Evolutionary conservation across 2,113 vertebrate genomes (phyloP).

Genomic region (Gallinago undulata): DNA sequence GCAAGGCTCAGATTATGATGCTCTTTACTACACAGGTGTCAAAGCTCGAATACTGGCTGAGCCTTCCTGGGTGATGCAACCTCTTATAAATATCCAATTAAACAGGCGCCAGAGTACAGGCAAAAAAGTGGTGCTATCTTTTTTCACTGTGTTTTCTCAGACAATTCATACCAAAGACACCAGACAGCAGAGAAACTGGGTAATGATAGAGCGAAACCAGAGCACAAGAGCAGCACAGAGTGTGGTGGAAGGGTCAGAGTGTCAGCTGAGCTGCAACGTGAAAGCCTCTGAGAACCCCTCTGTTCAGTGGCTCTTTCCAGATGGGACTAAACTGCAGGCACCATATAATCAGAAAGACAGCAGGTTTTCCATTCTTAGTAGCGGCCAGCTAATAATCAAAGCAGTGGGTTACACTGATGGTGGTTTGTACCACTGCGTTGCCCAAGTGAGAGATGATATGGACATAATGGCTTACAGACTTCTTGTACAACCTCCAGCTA

Average conservation of each 20-base stretch:
- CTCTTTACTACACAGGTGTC: slow-evolving; percentile 88
- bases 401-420: slow-evolving; percentile 71
- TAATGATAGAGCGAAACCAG: slow-evolving; percentile 79
- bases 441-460: slow-evolving; percentile 74
- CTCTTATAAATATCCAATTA: slow-evolving; percentile 80
- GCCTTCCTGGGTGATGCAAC: slow-evolving; percentile 88
- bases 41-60: slow-evolving; percentile 76
- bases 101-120: slow-evolving; percentile 83
- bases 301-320: slow-evolving; percentile 83
- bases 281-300: slow-evolving; percentile 77
- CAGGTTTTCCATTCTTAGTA: slow-evolving; percentile 74
- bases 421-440: slow-evolving; percentile 85
- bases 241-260: slow-evolving; percentile 73
- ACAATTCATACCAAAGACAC: slow-evolving; percentile 51
- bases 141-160: slow-evolving; percentile 68
- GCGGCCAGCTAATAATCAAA: slow-evolving; percentile 77
- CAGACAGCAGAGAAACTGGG: slow-evolving; percentile 76
- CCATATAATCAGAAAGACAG: slow-evolving; percentile 66
- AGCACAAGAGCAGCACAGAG: slow-evolving; percentile 31
- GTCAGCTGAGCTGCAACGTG: slow-evolving; percentile 78
- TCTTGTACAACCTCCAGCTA: slow-evolving; percentile 74
- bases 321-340: slow-evolving; percentile 76
- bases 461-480: slow-evolving; percentile 75
- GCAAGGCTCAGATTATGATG: slow-evolving; percentile 80
- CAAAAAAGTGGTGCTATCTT: slow-evolving; percentile 74